Base-by-base conservation (phyloP, 2,113 vertebrate species). In the Oreochromis spilurus region DNA sequence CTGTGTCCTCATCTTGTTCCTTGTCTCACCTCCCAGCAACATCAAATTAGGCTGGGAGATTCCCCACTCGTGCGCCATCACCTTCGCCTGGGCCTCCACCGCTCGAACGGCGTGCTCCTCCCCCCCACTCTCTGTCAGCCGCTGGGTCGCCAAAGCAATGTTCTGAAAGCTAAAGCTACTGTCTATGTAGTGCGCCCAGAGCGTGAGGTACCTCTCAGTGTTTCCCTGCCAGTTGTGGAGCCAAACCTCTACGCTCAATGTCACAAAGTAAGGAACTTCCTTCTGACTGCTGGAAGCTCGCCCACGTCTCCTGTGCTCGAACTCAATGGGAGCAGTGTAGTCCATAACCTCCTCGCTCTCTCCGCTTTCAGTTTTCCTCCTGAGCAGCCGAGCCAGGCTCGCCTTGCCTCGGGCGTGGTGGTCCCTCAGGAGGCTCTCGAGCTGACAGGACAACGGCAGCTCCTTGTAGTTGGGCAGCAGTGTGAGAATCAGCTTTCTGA, bases 191-290 rank as follows among this genome's bases (percentile, higher is more conserved):
- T 97, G 96, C 4, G 94, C 95, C 70, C 94, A 95, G 7, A 97
- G 89, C 1, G 95, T 96, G 88, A 96, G 90, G 89, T 96, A 96
- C 24, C 29, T 21, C 48, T 90, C 88, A 1, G 60, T 24, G 87
- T 88, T 91, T 6, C 95, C 87, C 21, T 90, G 90, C 89, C 92
- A 95, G 36, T 81, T 92, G 62, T 97, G 96, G 29, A 87, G 84
- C 96, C 96, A 97, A 6, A 96, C 79, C 17, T 96, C 96, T 2
- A 88, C 89, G 52, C 96, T 97, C 12, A 96, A 43, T 1, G 95
- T 92, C 34, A 95, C 92, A 34, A 79, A 91, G 24, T 93, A 84
- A 21, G 85, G 50, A 19, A 87, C 80, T 31, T 91, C 90, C 16
- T 24, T 88, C 5, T 6, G 34, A 11, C 31, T 40, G 79, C 9